Evolutionary conservation across 92 coral and sea anemone genomes (phyloP), one percentile per base, ranked within the genome.

Genomic region (Umimayanthus kanabou): DNA sequence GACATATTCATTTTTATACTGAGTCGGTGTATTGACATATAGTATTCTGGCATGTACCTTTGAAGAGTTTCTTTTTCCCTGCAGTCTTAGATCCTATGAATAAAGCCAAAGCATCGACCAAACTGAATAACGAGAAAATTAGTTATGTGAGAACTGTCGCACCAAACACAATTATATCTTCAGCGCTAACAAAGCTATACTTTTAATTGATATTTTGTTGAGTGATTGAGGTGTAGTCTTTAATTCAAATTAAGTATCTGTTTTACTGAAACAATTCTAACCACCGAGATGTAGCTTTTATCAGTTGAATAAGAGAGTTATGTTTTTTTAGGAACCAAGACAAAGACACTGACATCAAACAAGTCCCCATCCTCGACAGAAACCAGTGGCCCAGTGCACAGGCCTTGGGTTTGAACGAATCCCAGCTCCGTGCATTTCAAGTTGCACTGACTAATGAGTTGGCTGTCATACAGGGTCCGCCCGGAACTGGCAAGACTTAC

Each of bases 401-500:
- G 50, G 92, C 88, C 71, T 80, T 96, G 57, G 98, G 96, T 37
- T 77, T 96, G 49, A 91, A 96, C 82, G 95, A 94, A 13, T 96
- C 98, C 1, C 98, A 96, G 88, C 90, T 91, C 87, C 92, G 77
- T 23, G 98, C 98, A 45, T 96, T 91, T 79, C 94, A 93, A 55
- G 85, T 90, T 42, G 98, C 98, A 25, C 89, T 96, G 81, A 93
- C 95, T 57, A 94, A 89, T 64, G 85, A 91, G 82, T 94, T 96
- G 74, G 94, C 98, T 5, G 92, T 96, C 43, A 96, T 96, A 20
- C 98, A 96, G 80, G 98, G 98, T 16, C 98, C 98, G 15, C 98
- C 98, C 0, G 98, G 98, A 4, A 96, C 98, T 53, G 98, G 98
- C 42, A 96, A 96, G 86, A 96, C 98, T 13, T 94, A 92, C 81